These are phyloP conservation scores for Hyla sarda DNA, from an alignment of 2,113 vertebrate genomes.

Conservation along the genomic window DNA sequence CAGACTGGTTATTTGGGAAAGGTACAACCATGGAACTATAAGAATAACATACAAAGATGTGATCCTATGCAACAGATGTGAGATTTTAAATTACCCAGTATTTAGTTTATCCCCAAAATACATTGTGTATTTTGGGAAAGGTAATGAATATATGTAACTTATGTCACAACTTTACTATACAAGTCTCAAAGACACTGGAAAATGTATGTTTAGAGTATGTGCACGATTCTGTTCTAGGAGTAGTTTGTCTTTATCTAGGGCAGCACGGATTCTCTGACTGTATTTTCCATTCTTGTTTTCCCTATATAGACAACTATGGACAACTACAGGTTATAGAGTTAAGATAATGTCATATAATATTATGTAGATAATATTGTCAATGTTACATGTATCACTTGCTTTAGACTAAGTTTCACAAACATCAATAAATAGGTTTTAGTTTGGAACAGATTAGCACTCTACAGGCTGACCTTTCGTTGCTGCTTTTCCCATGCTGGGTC, in stretches of 20 bases:
- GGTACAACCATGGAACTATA: background rate
- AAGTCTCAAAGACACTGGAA: background rate
- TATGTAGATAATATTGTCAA: too few species aligned
- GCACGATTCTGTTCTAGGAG: background rate
- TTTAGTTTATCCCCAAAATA: background rate
- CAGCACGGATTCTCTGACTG: background rate
- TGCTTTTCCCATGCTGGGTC: conserved; percentile 86
- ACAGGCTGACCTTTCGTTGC: conserved; percentile 79
- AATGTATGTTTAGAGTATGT: background rate
- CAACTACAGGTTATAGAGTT: background rate
- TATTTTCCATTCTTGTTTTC: background rate
- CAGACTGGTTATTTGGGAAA: background rate
- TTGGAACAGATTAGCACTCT: background rate
- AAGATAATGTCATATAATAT: too few species aligned
- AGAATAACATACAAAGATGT: background rate
- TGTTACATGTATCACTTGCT: too few species aligned
- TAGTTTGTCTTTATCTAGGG: background rate
- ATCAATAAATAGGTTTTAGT: too few species aligned
- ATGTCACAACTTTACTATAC: background rate
- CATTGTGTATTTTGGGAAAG: too few species aligned
- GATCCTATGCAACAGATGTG: background rate
- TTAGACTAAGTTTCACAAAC: too few species aligned
- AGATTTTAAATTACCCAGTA: background rate
- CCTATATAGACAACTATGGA: background rate
- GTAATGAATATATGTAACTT: background rate